Base-by-base conservation (phyloP, 30 jellyfish, hydroid and myxozoan species). In the Sanderia malayensis region DNA sequence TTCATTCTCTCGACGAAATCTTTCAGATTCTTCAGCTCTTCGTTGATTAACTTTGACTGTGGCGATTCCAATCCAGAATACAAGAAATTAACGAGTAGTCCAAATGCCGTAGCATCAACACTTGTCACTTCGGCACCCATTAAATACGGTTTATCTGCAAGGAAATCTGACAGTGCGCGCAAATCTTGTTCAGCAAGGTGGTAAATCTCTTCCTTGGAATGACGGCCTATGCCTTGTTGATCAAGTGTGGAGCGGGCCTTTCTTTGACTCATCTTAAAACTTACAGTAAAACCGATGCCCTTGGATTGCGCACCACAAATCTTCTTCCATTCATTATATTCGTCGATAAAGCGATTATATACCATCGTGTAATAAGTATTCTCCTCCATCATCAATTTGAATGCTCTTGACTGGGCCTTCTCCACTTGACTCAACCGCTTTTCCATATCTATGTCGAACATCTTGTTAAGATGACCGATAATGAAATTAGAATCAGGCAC, bases 181-280 rank as follows among this genome's bases (percentile, higher is more conserved):
- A 90, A 60, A 78, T 90, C 97, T 31, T 77, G 68, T 45, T 83
- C 95, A 10, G 96, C 97, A 57, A 90, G 86, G 26, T 66, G 65
- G 63, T 81, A 81, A 59, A 90, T 84, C 83, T 90, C 97, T 8
- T 90, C 97, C 60, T 73, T 69, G 74, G 95, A 32, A 71, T 90
- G 97, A n/a, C 94, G 86, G 76, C 95, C 97, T 58, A 77, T 76
- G 25, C 97, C 97, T 45, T 90, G 97, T 23, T 74, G 88, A 25
- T 90, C 97, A 26, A 90, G 81, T 45, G 63, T 45, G 7, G 89
- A 63, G 13, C 86, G 69, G 34, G 86, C 84, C 69, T 83, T 90
- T 20, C 97, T 85, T 58, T 90, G 97, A 18, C 33, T 67, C 95
- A 90, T 77, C 79, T 90, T 90, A 63, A 83, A 44, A 22, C 63